phyloP scores from a whole-genome alignment of 2,113 vertebrate genomes.

The Zonotrichia leucophrys region DNA sequence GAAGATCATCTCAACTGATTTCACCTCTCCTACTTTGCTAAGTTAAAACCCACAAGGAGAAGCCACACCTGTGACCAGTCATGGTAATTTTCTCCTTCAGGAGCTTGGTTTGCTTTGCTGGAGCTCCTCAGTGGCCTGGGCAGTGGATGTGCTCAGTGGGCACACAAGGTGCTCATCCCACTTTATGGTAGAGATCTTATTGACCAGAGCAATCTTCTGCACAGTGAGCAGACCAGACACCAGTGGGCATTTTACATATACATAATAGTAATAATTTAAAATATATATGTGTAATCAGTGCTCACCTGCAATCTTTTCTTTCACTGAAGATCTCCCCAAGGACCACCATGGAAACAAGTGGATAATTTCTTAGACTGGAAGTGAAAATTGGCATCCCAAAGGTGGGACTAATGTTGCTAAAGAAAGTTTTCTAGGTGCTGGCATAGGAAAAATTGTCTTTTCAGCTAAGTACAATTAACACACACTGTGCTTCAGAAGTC shows the following conservation, averaged over 20 bases:
- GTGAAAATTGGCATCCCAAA: neutral
- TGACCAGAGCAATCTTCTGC: neutral
- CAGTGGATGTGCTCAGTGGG: neutral
- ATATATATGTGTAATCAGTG: neutral
- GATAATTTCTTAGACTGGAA: neutral
- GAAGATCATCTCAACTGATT: neutral
- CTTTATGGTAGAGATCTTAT: neutral
- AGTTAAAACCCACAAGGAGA: neutral
- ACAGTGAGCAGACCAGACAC: neutral
- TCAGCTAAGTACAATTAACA: neutral
- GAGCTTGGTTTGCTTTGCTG: neutral
- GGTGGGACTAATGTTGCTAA: neutral
- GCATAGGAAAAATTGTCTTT: neutral
- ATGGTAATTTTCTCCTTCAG: neutral
- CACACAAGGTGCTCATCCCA: neutral
- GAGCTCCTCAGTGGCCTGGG: neutral
- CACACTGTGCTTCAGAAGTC: neutral
- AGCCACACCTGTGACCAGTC: accelerated
- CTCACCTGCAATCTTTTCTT: neutral
- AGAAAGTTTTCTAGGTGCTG: neutral
- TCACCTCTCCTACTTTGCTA: neutral
- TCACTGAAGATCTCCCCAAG: neutral
- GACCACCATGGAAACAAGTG: neutral
- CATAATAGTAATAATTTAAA: neutral
- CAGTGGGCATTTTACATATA: neutral